Conservation (phyloP, 2,797 vertebrate species). For the Protonibea diacanthus region DNA sequence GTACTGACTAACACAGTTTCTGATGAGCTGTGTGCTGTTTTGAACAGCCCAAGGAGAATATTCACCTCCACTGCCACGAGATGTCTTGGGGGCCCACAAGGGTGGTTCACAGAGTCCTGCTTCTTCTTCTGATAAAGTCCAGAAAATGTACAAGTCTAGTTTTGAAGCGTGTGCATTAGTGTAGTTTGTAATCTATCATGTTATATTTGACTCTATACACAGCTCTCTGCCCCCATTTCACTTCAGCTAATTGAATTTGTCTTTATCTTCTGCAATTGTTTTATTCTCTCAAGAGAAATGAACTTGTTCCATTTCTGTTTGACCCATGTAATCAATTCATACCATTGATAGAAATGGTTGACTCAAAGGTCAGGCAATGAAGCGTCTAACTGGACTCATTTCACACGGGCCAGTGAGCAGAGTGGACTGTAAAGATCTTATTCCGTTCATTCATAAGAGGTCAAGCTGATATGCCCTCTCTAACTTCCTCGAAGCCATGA, state of each 20-base stretch:
- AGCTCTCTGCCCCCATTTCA: background rate
- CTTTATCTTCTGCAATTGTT: background rate
- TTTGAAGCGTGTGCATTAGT: background rate
- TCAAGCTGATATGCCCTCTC: background rate
- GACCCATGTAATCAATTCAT: constrained; percentile 15
- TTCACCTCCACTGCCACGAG: background rate
- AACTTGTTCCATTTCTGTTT: constrained; percentile 14
- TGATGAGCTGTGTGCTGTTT: background rate
- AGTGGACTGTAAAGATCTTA: background rate
- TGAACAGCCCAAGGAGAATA: background rate
- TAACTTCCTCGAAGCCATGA: background rate
- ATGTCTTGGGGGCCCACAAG: too few relatives aligned
- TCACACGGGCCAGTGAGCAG: constrained; percentile 30
- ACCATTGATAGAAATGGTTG: background rate
- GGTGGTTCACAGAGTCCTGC: background rate
- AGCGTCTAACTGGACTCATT: constrained; percentile 28
- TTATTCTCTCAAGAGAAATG: constrained; percentile 1
- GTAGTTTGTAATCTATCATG: background rate
- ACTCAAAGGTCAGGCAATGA: constrained; percentile 22
- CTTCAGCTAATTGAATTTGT: background rate
- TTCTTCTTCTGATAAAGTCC: background rate
- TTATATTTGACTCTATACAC: background rate
- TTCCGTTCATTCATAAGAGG: background rate
- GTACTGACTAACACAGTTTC: background rate
- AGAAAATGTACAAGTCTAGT: background rate